Evolutionary conservation across 2,888 invertebrate species (phyloP).

Genomic region (Linnaemya vulpina): DNA sequence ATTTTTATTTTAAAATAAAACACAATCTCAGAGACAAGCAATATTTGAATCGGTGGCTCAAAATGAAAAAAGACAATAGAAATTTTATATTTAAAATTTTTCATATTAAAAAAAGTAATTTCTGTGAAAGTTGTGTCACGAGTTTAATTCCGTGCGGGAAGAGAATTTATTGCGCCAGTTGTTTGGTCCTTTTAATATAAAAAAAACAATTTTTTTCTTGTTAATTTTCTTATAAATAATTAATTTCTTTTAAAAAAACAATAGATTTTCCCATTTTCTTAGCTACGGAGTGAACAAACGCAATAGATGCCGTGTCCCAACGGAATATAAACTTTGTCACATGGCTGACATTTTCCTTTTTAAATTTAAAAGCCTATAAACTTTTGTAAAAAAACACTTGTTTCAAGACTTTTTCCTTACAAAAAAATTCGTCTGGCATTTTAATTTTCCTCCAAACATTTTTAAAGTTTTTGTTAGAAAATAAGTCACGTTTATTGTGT

Average conservation of each 20-base stretch:
- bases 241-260: too few relatives aligned
- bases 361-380: background rate
- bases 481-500: slow-evolving; percentile 66
- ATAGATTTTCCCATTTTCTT: too few relatives aligned
- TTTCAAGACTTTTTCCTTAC: background rate
- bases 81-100: slow-evolving; percentile 5
- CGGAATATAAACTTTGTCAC: too few relatives aligned
- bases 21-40: slow-evolving; percentile 4
- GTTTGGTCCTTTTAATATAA: too few relatives aligned
- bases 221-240: too few relatives aligned
- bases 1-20: background rate
- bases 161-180: too few relatives aligned
- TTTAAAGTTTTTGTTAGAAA: slow-evolving; percentile 15
- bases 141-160: background rate
- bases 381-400: background rate
- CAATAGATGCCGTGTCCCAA: too few relatives aligned
- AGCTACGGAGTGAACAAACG: too few relatives aligned
- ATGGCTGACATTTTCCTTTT: too few relatives aligned
- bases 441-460: slow-evolving; percentile 15
- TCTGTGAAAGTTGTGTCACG: too few relatives aligned
- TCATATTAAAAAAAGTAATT: background rate
- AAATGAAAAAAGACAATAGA: slow-evolving; percentile 6
- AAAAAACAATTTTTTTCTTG: too few relatives aligned
- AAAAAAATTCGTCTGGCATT: background rate
- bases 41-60: slow-evolving; percentile 16